Percentiles rank a stretch among this genome's conserved stretches.
These are phyloP conservation scores for Tubulanus polymorphus DNA, from an alignment of 2,888 invertebrate genomes.

Conservation along the genomic window DNA sequence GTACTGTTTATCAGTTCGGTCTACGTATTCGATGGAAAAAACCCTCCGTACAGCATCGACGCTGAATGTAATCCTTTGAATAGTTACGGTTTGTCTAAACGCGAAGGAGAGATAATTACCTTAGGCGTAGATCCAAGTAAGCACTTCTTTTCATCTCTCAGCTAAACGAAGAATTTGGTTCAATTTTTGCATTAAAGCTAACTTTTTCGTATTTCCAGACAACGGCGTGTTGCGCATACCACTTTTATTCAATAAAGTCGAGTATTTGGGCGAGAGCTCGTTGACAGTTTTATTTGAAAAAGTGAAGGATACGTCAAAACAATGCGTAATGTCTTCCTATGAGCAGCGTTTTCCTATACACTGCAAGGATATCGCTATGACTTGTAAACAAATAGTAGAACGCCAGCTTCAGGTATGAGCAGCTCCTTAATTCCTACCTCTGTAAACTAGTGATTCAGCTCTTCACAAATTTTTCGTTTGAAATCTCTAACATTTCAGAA, in stretches of 20 bases:
- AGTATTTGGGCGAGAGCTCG: conserved; percentile 55
- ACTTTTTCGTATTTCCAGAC: conserved; percentile 35
- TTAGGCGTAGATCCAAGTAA: conserved; percentile 20
- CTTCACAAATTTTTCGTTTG: too few species aligned
- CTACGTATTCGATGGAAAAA: conserved; percentile 59
- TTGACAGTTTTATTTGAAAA: conserved; percentile 52
- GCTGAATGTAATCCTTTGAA: conserved; percentile 56
- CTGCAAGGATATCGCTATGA: conserved; percentile 53
- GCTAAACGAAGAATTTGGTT: background rate
- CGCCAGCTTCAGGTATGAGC: conserved; percentile 35
- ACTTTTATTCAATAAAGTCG: conserved; percentile 57
- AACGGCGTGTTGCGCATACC: conserved; percentile 56
- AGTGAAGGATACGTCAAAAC: conserved; percentile 30
- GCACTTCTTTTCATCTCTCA: background rate
- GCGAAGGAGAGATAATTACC: conserved; percentile 55
- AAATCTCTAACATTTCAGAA: too few species aligned
- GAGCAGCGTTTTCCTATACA: conserved; percentile 56
- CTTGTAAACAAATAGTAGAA: conserved; percentile 46
- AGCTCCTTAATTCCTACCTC: background rate
- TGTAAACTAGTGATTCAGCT: too few species aligned
- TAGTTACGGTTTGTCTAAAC: conserved; percentile 57
- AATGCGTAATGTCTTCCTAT: conserved; percentile 50
- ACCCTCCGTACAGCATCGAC: conserved; percentile 54
- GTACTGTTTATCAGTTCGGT: conserved; percentile 59
- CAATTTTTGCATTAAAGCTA: background rate